These are phyloP conservation scores for Tapera naevia DNA, from an alignment of 2,797 vertebrate species.

Conservation along the genomic window DNA sequence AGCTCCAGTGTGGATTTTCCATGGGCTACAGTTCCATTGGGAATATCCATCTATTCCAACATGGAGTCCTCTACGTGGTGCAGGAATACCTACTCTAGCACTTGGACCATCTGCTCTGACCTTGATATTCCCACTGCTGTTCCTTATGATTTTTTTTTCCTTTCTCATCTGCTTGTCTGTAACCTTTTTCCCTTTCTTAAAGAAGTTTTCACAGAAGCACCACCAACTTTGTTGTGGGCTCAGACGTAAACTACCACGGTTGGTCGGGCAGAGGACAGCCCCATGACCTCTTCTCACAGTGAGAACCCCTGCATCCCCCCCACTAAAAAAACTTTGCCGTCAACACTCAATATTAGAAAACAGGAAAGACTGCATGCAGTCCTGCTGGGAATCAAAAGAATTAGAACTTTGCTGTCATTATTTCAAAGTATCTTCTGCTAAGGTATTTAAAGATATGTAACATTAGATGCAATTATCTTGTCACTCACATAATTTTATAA, in stretches of 20 bases:
- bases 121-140: not conserved
- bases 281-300: not conserved
- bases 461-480: not conserved
- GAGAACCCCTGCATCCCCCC: not conserved
- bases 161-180: not conserved
- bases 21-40: not conserved
- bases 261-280: not conserved
- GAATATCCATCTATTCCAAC: not conserved
- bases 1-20: not conserved
- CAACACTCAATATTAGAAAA: not conserved
- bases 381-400: not conserved
- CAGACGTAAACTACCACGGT: not conserved
- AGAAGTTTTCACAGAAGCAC: not conserved
- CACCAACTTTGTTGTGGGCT: not conserved
- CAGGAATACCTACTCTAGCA: not conserved
- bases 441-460: not conserved
- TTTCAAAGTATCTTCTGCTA: not conserved
- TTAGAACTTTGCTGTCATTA: not conserved
- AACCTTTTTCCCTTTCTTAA: not conserved
- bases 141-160: not conserved
- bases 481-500: not conserved
- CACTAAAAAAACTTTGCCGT: not conserved
- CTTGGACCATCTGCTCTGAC: not conserved
- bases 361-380: not conserved
- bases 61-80: not conserved